Conservation (phyloP, 2,113 vertebrate species). For the Cygnus buccinator region DNA sequence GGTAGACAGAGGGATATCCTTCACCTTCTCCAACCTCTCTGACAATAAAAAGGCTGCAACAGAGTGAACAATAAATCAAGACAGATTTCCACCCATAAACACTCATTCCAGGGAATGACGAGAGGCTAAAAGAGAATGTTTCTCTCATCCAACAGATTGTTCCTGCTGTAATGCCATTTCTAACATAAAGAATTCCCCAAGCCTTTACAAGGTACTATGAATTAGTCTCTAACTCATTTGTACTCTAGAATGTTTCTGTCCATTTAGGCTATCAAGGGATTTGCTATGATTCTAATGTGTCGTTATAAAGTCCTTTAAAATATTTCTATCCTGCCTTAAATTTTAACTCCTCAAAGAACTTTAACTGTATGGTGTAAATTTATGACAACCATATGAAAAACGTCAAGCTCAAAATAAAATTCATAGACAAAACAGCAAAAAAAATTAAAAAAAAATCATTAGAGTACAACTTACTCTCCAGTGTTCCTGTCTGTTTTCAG, state of each 20-base stretch:
- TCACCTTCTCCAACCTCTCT: neutral
- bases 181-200: neutral
- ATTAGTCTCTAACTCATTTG: neutral
- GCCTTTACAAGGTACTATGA: neutral
- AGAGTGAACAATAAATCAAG: neutral
- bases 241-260: neutral
- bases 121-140: neutral
- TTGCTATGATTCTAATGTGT: neutral
- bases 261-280: neutral
- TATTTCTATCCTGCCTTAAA: conserved; percentile 30
- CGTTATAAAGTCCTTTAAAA: conserved; percentile 2
- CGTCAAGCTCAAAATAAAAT: conserved; percentile 10
- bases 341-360: conserved; percentile 36
- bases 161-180: neutral
- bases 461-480: neutral
- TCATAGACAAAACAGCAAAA: neutral
- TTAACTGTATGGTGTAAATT: neutral
- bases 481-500: neutral
- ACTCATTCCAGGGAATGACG: neutral
- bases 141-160: neutral
- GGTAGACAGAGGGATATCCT: neutral
- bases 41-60: neutral
- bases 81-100: neutral
- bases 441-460: neutral
- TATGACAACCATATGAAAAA: neutral